Conservation (phyloP, 1,140 invertebrate species). For the Drosophila teissieri region DNA sequence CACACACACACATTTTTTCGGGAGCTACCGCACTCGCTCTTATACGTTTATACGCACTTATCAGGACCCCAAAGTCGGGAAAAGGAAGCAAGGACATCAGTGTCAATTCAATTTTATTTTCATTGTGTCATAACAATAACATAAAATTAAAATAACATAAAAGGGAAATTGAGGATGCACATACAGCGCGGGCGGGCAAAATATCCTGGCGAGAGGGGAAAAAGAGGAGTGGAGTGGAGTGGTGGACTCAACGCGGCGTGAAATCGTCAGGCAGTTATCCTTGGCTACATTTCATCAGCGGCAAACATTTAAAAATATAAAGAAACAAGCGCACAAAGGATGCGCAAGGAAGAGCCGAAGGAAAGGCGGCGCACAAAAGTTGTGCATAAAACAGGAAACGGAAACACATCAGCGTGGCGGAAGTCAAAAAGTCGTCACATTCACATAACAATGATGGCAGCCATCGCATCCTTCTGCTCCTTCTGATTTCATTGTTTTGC, state of each 20-base stretch:
- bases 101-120: conserved; percentile 85
- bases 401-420: conserved; percentile 84
- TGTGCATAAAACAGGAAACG: conserved; percentile 81
- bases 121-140: conserved; percentile 85
- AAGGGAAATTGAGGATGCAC: conserved; percentile 83
- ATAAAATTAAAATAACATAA: conserved; percentile 85
- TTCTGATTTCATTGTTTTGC: conserved; percentile 51
- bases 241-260: conserved; percentile 78
- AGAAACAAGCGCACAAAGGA: conserved; percentile 26
- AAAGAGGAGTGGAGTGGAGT: no score
- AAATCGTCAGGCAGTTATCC: conserved; percentile 73
- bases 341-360: conserved; percentile 28
- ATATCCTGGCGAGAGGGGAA: conserved; percentile 6
- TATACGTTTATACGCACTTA: conserved; percentile 26
- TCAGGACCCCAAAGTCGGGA: conserved; percentile 20
- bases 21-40: conserved; percentile 7
- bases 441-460: conserved; percentile 83
- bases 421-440: conserved; percentile 84
- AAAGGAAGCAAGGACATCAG: conserved; percentile 60
- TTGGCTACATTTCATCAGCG: conserved; percentile 72
- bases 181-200: background rate
- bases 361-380: conserved; percentile 53
- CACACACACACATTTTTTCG: conserved; percentile 30
- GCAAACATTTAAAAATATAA: conserved; percentile 51
- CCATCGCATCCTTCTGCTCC: conserved; percentile 40